Evolutionary conservation across 2,888 invertebrate genomes (phyloP).

Genomic region (Rhamphomyia laevipes): DNA sequence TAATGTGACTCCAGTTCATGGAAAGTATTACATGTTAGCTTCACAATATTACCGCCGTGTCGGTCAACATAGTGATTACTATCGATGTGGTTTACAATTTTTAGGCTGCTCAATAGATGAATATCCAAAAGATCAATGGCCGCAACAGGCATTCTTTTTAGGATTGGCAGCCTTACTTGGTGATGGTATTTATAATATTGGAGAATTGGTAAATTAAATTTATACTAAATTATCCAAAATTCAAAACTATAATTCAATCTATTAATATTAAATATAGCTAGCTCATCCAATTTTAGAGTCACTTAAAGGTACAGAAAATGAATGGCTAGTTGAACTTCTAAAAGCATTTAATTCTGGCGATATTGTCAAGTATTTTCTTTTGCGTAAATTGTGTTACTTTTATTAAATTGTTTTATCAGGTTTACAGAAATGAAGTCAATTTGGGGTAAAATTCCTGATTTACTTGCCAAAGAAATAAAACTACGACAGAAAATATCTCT

Average conservation of each 20-base stretch:
- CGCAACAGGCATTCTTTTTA: conserved; percentile 77
- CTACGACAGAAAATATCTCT: conserved; percentile 88
- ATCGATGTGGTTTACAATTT: conserved; percentile 81
- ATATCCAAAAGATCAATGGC: conserved; percentile 51
- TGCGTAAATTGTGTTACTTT: neutral
- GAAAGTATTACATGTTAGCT: conserved; percentile 84
- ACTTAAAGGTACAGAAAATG: conserved; percentile 64
- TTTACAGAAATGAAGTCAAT: conserved; percentile 59
- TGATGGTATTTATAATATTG: conserved; percentile 92
- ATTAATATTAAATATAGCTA: conserved; percentile 43
- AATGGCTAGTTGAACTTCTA: conserved; percentile 80
- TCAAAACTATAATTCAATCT: neutral
- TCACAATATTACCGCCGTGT: conserved; percentile 74
- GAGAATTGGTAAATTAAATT: conserved; percentile 62
- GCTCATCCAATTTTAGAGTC: conserved; percentile 90
- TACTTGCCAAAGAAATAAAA: conserved; percentile 67
- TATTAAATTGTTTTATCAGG: conserved; percentile 20
- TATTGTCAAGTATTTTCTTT: conserved; percentile 46
- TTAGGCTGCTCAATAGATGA: conserved; percentile 62
- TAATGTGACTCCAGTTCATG: conserved; percentile 87
- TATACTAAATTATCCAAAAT: neutral
- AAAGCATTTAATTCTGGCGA: conserved; percentile 81
- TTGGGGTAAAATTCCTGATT: conserved; percentile 72
- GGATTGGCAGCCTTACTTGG: conserved; percentile 90
- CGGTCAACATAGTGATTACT: conserved; percentile 89